Percentiles rank a stretch among this genome's conserved stretches.
These are phyloP conservation scores for Anorthoa munda DNA, from an alignment of 2,888 invertebrate species.

Conservation along the genomic window DNA sequence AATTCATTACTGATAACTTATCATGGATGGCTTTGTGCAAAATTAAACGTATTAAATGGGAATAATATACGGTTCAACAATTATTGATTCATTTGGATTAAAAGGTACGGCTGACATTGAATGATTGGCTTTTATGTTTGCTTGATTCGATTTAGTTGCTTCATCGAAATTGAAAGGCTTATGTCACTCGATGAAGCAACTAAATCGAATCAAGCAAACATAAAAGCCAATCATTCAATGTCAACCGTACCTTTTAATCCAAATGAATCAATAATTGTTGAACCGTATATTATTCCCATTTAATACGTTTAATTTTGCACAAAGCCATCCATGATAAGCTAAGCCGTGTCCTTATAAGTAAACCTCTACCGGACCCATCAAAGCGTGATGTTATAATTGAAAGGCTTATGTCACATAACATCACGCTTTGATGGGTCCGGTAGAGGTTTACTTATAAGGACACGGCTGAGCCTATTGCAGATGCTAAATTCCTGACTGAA, in stretches of 20 bases:
- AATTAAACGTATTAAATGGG: slow-evolving; percentile 13
- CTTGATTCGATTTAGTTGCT: slow-evolving; percentile 1
- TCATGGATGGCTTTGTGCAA: slow-evolving; percentile 8
- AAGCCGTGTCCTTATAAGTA: no score
- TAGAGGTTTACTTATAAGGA: background rate
- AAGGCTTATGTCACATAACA: background rate
- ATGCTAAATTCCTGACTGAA: background rate
- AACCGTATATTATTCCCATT: slow-evolving; percentile 4
- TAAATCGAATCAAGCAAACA: slow-evolving; percentile 5
- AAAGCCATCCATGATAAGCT: slow-evolving; percentile 15
- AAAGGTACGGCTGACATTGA: slow-evolving; percentile 21
- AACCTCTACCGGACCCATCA: background rate
- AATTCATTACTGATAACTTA: slow-evolving; percentile 23
- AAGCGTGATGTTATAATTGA: background rate
- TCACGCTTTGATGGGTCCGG: background rate
- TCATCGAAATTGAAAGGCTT: background rate
- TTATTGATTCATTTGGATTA: slow-evolving; percentile 27
- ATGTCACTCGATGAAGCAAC: background rate
- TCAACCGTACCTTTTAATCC: slow-evolving; percentile 23
- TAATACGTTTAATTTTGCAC: slow-evolving; percentile 18
- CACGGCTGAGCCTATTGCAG: no score
- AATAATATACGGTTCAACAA: slow-evolving; percentile 1
- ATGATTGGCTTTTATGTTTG: slow-evolving; percentile 9
- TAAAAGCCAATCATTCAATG: slow-evolving; percentile 19
- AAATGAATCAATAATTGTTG: slow-evolving; percentile 14